These are phyloP conservation scores for Lepilemur ruficaudatus DNA, from an alignment of 2,797 vertebrate genomes.

Conservation along the genomic window DNA sequence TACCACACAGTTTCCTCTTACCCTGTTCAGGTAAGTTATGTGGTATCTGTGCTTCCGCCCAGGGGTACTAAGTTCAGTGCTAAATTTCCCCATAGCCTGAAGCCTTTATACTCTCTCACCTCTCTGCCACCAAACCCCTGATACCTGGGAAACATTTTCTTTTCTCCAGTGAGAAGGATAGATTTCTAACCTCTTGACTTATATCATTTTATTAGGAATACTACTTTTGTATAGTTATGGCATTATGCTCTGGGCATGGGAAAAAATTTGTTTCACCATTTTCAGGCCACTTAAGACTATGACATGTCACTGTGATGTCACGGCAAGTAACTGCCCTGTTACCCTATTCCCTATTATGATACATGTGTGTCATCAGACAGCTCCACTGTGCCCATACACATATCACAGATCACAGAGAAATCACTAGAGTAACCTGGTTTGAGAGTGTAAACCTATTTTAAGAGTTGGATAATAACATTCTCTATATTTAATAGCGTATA, in stretches of 20 bases:
- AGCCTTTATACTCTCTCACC: neutral
- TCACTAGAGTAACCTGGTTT: neutral
- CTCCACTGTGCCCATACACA: neutral
- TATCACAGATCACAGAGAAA: conserved; percentile 22
- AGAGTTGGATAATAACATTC: neutral
- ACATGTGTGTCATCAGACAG: neutral
- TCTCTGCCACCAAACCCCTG: neutral
- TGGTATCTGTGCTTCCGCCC: neutral
- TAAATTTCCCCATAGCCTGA: neutral
- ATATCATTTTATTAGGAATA: conserved; percentile 43
- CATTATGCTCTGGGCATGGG: neutral
- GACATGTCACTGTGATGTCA: neutral
- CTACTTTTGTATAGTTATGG: conserved; percentile 27
- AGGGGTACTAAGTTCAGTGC: neutral
- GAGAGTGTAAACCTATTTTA: conserved; percentile 3
- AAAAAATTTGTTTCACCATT: conserved; percentile 47
- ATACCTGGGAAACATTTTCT: conserved; percentile 6
- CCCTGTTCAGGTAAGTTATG: neutral
- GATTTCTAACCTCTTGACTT: conserved; percentile 41
- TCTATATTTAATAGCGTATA: neutral
- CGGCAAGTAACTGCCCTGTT: conserved; percentile 12
- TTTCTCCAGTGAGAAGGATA: conserved; percentile 7
- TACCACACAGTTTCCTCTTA: neutral
- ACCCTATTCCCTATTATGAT: conserved; percentile 14
- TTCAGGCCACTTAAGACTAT: conserved; percentile 48